Evolutionary conservation across 2,113 vertebrate genomes (phyloP).

Genomic region (Callionymus lyra): DNA sequence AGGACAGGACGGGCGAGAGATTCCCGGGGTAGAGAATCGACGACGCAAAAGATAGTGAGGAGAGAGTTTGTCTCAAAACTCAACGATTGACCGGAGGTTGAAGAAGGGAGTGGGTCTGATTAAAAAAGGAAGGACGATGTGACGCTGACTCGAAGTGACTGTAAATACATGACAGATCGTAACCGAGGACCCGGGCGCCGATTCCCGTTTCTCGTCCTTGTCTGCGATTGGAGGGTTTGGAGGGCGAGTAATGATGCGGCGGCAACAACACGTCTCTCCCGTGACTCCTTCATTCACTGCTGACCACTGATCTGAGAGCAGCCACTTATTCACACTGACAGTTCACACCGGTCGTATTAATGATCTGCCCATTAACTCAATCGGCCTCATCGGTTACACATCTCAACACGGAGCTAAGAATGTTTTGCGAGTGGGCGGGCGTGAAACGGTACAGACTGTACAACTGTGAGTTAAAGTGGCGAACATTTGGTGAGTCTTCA

Average conservation of each 20-base stretch:
- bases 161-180: slow-evolving; percentile 20
- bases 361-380: slow-evolving; percentile 5
- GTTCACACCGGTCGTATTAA: slow-evolving; percentile 6
- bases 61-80: slow-evolving; percentile 32
- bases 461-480: background rate
- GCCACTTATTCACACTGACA: slow-evolving; percentile 5
- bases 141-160: slow-evolving; percentile 24
- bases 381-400: background rate
- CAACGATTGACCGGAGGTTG: slow-evolving; percentile 11
- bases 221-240: slow-evolving; percentile 2
- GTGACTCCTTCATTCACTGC: slow-evolving; percentile 3
- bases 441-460: background rate
- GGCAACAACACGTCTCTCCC: background rate
- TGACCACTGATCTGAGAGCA: slow-evolving; percentile 6
- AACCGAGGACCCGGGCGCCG: background rate
- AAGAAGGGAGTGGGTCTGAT: slow-evolving; percentile 25
- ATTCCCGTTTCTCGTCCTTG: slow-evolving; percentile 9
- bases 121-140: slow-evolving; percentile 11
- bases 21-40: too few relatives aligned
- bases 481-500: background rate
- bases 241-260: slow-evolving; percentile 1
- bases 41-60: slow-evolving; percentile 19
- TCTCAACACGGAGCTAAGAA: background rate
- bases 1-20: slow-evolving; percentile 23
- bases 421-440: too few relatives aligned